Base-by-base conservation (phyloP, 2,797 vertebrate species). In the Crypturellus tataupa region DNA sequence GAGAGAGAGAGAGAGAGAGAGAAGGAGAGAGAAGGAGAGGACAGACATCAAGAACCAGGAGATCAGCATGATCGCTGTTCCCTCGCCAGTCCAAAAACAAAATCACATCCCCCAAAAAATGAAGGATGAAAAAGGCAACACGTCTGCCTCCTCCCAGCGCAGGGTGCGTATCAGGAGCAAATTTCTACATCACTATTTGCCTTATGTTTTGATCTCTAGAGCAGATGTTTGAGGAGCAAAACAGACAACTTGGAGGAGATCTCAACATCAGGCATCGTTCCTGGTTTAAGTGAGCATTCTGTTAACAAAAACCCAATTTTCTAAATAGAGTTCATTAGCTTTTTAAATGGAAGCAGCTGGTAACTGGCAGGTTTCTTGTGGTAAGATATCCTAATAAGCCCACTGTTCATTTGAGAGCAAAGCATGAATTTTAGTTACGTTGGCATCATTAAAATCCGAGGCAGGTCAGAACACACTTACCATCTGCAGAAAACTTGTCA, bases 401-500 rank as follows among this genome's bases (percentile, higher is more conserved):
- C 55, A 63, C n/a, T 12, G 49, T 27, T 89, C 62, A 47, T 47
- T 4, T 33, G 58, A 80, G 59, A 86, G 70, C 19, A 87, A 10
- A 90, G 68, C 59, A 40, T 25, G 56, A 24, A n/a, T 68, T 90
- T 81, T 15, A 78, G 89, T 80, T 19, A 6, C 75, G 83, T 8
- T 80, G 86, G 62, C 59, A 75, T 49, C 72, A 62, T 0, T 82
- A 82, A 63, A 80, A 88, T 37, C 27, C 73, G 65, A 55, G 17
- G 62, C 58, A 78, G 78, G 68, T 82, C 80, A 92, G 62, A 77
- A 33, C 12, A 10, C 17, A 95, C 96, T 97, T 96, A 99, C 99
- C 99, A 90, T 99, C 99, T 75, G 99, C 99, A 96, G 99, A 99
- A 97, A 99, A 99, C 97, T 99, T 99, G 78, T 98, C 97, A 87